phyloP scores from a whole-genome alignment of 1,140 invertebrate genomes.

The Pygmarrhopalites habei region DNA sequence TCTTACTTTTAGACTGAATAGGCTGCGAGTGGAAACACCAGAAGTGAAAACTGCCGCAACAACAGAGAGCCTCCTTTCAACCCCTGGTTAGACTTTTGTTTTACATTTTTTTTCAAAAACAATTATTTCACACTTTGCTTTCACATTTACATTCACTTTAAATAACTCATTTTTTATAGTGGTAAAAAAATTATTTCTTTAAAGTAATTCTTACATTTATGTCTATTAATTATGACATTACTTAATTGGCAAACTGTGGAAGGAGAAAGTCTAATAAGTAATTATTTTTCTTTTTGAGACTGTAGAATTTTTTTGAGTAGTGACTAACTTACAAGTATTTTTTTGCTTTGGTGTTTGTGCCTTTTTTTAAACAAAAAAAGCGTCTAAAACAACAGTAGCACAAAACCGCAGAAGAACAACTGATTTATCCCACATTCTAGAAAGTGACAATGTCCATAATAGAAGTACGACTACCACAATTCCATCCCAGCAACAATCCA shows the following conservation, averaged over 20 bases:
- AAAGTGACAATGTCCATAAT: not conserved
- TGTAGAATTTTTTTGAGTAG: not conserved
- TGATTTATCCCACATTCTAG: slow-evolving; percentile 9
- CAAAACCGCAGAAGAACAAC: slow-evolving; percentile 1
- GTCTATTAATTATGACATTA: not conserved
- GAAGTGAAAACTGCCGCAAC: slow-evolving; percentile 5
- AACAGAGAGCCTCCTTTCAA: slow-evolving; percentile 6
- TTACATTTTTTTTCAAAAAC: not conserved
- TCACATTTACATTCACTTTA: not conserved
- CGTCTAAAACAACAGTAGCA: not conserved
- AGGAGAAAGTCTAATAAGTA: not conserved
- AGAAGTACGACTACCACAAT: too few species aligned
- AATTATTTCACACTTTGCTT: not conserved
- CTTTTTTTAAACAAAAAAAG: not conserved
- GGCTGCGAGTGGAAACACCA: not conserved
- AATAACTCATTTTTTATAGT: not conserved
- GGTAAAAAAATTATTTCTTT: not conserved
- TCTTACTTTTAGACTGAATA: slow-evolving; percentile 3
- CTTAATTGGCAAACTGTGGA: not conserved
- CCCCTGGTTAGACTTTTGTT: not conserved
- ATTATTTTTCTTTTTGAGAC: not conserved
- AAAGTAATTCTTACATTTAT: not conserved
- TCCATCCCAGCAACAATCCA: not conserved
- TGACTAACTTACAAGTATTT: too few species aligned
- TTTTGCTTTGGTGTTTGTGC: not conserved